Evolutionary conservation across 2,888 invertebrate genomes (phyloP).

Genomic region (Palloptera scutellata): DNA sequence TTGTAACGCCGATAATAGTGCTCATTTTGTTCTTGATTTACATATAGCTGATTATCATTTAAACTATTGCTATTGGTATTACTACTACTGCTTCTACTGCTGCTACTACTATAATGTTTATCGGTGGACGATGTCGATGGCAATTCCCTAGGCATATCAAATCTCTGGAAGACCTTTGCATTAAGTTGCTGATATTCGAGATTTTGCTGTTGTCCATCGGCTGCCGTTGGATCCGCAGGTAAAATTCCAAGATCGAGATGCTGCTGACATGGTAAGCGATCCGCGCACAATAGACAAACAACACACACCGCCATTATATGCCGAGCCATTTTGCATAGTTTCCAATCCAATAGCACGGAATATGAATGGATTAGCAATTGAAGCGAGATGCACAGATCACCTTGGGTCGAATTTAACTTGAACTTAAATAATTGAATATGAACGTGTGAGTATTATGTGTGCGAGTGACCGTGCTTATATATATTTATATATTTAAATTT

Average conservation of each 20-base stretch:
- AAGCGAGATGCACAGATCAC: too few relatives aligned
- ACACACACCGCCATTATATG: slow-evolving; percentile 83
- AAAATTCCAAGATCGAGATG: slow-evolving; percentile 67
- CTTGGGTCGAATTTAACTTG: background rate
- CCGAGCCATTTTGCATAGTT: slow-evolving; percentile 65
- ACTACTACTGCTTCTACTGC: background rate
- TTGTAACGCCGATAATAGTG: slow-evolving; percentile 45
- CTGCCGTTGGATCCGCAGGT: background rate
- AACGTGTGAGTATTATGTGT: too few relatives aligned
- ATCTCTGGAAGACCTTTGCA: slow-evolving; percentile 48
- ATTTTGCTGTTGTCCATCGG: slow-evolving; percentile 11
- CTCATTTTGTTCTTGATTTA: background rate
- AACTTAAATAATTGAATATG: too few relatives aligned
- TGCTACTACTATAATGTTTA: slow-evolving; percentile 40
- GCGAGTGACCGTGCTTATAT: too few relatives aligned
- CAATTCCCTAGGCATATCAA: slow-evolving; percentile 41
- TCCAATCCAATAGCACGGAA: slow-evolving; percentile 8
- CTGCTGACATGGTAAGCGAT: slow-evolving; percentile 78
- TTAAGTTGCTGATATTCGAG: slow-evolving; percentile 45
- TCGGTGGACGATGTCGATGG: slow-evolving; percentile 45
- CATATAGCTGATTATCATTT: background rate
- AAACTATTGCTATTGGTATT: slow-evolving; percentile 11
- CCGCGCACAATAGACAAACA: slow-evolving; percentile 81
- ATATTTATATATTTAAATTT: too few relatives aligned
- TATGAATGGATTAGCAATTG: too few relatives aligned